Conservation (phyloP, 2,797 vertebrate genomes). For the Gymnopithys bicolor region DNA sequence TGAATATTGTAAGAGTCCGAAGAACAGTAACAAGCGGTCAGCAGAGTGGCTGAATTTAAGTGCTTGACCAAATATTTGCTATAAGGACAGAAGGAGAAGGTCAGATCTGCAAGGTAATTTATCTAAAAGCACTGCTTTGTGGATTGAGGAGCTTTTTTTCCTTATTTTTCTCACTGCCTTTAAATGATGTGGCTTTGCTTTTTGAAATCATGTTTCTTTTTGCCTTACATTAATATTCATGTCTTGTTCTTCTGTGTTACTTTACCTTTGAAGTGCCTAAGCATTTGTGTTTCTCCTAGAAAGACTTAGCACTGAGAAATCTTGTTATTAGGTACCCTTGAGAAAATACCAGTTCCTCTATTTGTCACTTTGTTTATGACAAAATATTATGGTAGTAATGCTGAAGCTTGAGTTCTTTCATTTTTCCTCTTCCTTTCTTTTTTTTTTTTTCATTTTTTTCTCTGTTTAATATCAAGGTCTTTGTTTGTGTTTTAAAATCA, state of each 20-base stretch:
- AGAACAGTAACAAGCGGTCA: neutral
- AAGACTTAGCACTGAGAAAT: neutral
- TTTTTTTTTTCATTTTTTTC: neutral
- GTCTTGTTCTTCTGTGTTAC: neutral
- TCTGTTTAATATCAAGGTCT: neutral
- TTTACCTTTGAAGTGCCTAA: neutral
- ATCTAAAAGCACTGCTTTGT: neutral
- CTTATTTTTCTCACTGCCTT: neutral
- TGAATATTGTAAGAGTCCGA: neutral
- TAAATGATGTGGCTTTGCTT: neutral
- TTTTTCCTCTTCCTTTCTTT: neutral
- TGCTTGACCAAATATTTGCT: neutral
- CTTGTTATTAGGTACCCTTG: neutral
- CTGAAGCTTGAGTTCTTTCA: neutral
- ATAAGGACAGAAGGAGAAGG: neutral
- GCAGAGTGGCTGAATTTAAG: neutral
- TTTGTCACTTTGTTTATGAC: neutral
- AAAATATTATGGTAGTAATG: neutral
- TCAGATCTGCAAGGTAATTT: neutral
- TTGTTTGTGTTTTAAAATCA: neutral
- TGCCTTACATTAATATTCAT: conserved; percentile 4
- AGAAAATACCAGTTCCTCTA: neutral
- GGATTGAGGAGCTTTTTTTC: neutral
- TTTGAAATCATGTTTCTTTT: neutral
- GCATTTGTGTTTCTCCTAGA: neutral